Conservation (phyloP, 2,113 vertebrate species). For the Muntiacus reevesi region DNA sequence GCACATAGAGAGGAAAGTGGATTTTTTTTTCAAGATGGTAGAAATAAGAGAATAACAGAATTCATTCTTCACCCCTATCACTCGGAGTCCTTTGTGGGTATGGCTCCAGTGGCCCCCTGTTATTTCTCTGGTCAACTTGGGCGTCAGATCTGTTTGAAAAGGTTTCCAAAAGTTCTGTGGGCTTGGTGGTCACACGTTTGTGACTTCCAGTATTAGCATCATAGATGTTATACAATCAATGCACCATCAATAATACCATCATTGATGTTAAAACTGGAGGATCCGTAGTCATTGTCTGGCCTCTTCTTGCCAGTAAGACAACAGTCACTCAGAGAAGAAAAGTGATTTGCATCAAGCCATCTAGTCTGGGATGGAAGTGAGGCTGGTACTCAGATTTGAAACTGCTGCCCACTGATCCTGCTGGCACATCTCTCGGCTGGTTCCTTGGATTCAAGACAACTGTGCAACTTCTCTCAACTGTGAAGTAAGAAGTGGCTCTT, state of each 20-base stretch:
- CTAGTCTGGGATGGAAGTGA: not conserved
- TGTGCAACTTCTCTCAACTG: not conserved
- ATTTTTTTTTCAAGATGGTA: not conserved
- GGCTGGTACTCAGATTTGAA: not conserved
- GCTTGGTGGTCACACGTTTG: not conserved
- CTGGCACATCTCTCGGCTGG: not conserved
- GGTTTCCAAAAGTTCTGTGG: not conserved
- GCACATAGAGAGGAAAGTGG: not conserved
- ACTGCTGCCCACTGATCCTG: not conserved
- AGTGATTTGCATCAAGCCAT: constrained; percentile 16
- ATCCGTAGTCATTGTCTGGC: not conserved
- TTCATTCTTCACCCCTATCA: not conserved
- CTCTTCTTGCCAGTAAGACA: not conserved
- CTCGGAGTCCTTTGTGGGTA: not conserved
- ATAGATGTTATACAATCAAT: not conserved
- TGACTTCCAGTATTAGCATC: not conserved
- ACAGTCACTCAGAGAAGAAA: not conserved
- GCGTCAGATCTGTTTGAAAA: not conserved
- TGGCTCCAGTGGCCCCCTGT: not conserved
- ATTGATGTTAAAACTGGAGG: not conserved
- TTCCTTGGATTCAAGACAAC: constrained; percentile 31
- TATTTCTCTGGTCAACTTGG: not conserved
- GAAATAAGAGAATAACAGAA: not conserved
- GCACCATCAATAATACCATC: not conserved
- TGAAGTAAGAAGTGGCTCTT: not conserved